These are phyloP conservation scores for Sycobia sp. DNA, from an alignment of 1,140 invertebrate species.

Conservation along the genomic window DNA sequence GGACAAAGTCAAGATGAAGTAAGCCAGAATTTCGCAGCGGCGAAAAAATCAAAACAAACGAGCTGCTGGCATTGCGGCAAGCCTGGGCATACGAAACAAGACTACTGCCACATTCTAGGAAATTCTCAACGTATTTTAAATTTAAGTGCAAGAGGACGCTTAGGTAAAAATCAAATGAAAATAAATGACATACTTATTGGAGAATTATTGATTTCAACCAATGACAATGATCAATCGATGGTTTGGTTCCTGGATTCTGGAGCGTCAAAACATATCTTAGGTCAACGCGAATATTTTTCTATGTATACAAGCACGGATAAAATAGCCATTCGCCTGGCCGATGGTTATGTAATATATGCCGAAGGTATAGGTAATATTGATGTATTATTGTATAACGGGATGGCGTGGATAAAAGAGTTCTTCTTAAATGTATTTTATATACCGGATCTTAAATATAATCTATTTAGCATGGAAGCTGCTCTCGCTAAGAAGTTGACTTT, in stretches of 20 bases:
- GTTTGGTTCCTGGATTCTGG: not conserved
- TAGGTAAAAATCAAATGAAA: not conserved
- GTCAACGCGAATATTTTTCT: not conserved
- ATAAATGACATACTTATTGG: not conserved
- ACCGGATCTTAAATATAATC: constrained; percentile 27
- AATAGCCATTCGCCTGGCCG: not conserved
- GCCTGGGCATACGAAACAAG: not conserved
- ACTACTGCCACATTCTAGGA: not conserved
- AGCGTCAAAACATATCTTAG: not conserved
- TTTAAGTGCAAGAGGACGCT: not conserved
- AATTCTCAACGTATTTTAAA: not conserved
- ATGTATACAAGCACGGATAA: not conserved
- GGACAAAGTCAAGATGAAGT: not conserved
- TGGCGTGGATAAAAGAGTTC: constrained; percentile 9
- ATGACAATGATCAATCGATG: not conserved
- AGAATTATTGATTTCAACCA: not conserved
- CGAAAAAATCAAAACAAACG: not conserved
- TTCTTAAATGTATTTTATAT: constrained; percentile 16
- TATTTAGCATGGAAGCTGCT: constrained; percentile 25
- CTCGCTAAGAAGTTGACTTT: constrained; percentile 15
- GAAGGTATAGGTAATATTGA: constrained; percentile 24
- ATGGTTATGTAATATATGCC: not conserved
- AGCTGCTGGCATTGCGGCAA: not conserved
- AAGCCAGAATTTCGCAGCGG: too few species aligned
- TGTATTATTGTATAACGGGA: constrained; percentile 10